phyloP scores from a whole-genome alignment of 1,140 invertebrate species.

The Drosophila repletoides region DNA sequence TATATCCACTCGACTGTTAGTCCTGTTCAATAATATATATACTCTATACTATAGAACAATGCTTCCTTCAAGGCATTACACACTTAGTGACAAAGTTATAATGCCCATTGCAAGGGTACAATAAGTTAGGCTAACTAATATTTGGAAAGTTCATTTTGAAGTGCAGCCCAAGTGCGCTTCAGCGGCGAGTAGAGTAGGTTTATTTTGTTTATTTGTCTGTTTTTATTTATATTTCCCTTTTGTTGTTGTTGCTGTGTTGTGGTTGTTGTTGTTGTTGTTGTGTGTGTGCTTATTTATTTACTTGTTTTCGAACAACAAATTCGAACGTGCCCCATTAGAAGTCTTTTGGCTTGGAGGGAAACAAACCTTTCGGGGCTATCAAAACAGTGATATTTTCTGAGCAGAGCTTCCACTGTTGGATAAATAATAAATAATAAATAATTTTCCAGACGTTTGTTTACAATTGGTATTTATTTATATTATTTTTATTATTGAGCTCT shows the following conservation, averaged over 20 bases:
- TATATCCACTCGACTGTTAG: too few species aligned
- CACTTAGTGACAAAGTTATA: too few species aligned
- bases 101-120: too few species aligned
- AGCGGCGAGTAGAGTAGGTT: constrained; percentile 19
- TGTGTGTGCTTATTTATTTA: constrained; percentile 15
- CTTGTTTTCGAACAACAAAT: constrained; percentile 33
- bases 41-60: too few species aligned
- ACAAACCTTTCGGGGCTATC: constrained; percentile 62
- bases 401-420: too few species aligned
- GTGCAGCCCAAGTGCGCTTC: constrained; percentile 39
- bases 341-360: constrained; percentile 20
- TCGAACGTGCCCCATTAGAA: constrained; percentile 49
- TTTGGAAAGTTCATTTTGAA: constrained; percentile 68
- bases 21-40: too few species aligned
- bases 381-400: constrained; percentile 58
- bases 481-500: constrained; percentile 72
- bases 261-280: not conserved
- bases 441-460: constrained; percentile 36
- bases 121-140: constrained; percentile 35
- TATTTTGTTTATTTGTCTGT: constrained; percentile 7
- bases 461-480: constrained; percentile 34
- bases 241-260: not conserved
- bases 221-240: not conserved
- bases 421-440: too few species aligned
- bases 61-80: too few species aligned